phyloP scores from a whole-genome alignment of 2,113 vertebrate species.

The Felis chaus region DNA sequence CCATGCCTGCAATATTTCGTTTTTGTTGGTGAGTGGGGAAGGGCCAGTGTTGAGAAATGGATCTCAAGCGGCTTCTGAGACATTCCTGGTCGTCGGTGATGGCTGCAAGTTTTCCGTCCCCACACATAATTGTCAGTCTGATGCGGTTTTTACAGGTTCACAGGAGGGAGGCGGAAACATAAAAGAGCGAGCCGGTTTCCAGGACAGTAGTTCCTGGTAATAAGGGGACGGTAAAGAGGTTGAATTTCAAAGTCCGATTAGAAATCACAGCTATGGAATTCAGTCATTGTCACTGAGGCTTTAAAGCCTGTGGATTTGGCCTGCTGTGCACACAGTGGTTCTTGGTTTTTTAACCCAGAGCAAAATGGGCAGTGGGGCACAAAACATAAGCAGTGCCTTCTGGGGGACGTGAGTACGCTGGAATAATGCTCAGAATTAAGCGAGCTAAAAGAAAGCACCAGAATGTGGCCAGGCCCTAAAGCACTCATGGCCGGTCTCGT shows the following conservation, averaged over 20 bases:
- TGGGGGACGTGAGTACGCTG: background rate
- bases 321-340: slow-evolving; percentile 43
- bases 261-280: background rate
- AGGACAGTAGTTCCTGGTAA: background rate
- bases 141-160: background rate
- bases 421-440: background rate
- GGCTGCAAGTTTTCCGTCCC: background rate
- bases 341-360: slow-evolving; percentile 20
- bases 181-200: background rate
- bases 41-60: background rate
- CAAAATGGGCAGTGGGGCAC: background rate
- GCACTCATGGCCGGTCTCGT: background rate
- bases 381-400: background rate
- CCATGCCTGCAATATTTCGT: background rate
- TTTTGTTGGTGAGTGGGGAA: background rate
- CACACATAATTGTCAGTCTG: background rate
- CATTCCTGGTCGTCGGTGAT: background rate
- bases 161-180: background rate
- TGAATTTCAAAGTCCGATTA: slow-evolving; percentile 51
- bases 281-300: background rate
- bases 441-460: background rate
- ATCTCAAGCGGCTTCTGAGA: background rate
- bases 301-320: slow-evolving; percentile 45
- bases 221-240: background rate
- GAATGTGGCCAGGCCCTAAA: background rate